Evolutionary conservation across 1,140 invertebrate species (phyloP).

Genomic region (Limonius californicus): DNA sequence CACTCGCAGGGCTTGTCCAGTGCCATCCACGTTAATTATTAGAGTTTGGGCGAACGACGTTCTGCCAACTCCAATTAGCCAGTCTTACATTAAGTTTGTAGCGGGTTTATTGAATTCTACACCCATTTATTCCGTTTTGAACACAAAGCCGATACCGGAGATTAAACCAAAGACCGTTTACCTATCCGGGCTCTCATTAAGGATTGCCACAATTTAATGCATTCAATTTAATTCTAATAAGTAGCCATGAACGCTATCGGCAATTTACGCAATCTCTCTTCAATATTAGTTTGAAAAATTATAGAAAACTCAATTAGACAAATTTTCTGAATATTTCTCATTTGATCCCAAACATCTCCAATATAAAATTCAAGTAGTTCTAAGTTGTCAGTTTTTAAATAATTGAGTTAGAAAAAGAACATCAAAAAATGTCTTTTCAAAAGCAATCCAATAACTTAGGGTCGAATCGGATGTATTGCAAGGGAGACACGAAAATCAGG

Average conservation of each 20-base stretch:
- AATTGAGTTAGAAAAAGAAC: too few relatives aligned
- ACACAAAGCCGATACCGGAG: neutral
- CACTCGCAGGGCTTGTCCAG: slow-evolving; percentile 4
- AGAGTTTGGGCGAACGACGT: neutral
- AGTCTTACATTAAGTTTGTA: slow-evolving; percentile 1
- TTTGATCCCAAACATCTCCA: too few relatives aligned
- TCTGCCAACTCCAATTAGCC: slow-evolving; percentile 6
- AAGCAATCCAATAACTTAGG: neutral
- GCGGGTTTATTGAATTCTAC: slow-evolving; percentile 10
- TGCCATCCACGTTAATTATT: slow-evolving; percentile 11
- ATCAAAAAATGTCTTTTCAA: neutral
- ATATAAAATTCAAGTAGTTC: too few relatives aligned
- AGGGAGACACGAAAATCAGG: neutral
- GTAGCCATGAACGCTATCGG: too few relatives aligned
- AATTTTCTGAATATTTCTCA: too few relatives aligned
- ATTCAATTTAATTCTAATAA: too few relatives aligned
- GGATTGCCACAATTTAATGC: too few relatives aligned
- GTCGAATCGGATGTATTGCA: neutral
- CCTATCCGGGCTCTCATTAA: neutral
- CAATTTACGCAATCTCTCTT: too few relatives aligned
- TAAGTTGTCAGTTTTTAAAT: too few relatives aligned
- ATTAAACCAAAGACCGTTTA: slow-evolving; percentile 1
- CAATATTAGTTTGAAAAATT: too few relatives aligned
- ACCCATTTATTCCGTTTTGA: neutral
- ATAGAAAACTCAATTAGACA: too few relatives aligned